Percentiles rank a stretch among this genome's conserved stretches.
These are phyloP conservation scores for Cathartes aura DNA, from an alignment of 2,113 vertebrate species.

Conservation along the genomic window DNA sequence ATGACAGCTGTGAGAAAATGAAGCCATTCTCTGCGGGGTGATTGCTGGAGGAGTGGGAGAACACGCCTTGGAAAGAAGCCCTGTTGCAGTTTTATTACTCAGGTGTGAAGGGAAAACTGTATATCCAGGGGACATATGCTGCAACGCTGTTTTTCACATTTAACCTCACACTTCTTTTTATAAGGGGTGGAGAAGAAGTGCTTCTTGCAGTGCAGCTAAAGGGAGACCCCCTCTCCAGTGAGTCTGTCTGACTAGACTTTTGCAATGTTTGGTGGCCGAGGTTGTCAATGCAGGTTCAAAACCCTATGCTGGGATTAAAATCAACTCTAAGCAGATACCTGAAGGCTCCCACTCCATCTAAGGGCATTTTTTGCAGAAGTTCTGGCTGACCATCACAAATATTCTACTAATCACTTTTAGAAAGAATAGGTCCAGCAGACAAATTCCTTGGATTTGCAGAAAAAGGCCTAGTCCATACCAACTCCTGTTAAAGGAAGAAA, in stretches of 20 bases:
- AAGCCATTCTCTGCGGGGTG: not conserved
- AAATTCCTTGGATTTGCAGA: not conserved
- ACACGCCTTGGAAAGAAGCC: not conserved
- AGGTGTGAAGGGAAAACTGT: not conserved
- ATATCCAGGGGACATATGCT: not conserved
- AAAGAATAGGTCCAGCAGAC: not conserved
- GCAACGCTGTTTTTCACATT: not conserved
- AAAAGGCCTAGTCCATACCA: not conserved
- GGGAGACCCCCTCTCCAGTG: not conserved
- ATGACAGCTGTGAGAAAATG: constrained; percentile 7
- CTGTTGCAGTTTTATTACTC: not conserved
- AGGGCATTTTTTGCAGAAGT: not conserved
- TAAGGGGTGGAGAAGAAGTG: not conserved
- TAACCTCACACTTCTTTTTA: not conserved
- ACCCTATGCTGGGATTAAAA: not conserved
- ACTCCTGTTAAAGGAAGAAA: not conserved
- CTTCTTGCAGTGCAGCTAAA: not conserved
- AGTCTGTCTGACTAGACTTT: not conserved
- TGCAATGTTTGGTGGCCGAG: not conserved
- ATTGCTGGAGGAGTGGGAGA: not conserved
- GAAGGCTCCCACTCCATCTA: not conserved
- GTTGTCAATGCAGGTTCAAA: not conserved
- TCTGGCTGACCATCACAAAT: not conserved
- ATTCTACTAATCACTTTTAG: not conserved
- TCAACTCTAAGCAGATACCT: not conserved